A percentile compares a stretch with the other conserved stretches of the same genome.
These are phyloP conservation scores for Caenorhabditis sp. DNA, from an alignment of 2,888 invertebrate species.

Conservation along the genomic window DNA sequence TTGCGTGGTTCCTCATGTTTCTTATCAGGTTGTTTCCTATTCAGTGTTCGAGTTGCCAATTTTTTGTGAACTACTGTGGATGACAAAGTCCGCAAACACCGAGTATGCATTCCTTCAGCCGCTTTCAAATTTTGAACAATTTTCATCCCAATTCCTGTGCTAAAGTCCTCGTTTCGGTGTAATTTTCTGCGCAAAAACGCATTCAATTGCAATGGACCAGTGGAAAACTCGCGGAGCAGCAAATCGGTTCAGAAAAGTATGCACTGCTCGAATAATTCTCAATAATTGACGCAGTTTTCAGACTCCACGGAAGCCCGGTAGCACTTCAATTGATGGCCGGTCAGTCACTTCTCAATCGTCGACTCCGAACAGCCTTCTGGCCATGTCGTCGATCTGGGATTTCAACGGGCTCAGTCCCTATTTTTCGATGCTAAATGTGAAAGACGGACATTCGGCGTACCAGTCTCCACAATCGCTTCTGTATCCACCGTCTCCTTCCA, in stretches of 20 bases:
- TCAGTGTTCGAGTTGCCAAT: too few species aligned
- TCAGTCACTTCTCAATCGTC: neutral
- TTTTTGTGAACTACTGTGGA: constrained; percentile 16
- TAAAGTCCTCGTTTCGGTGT: neutral
- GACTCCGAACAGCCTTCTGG: neutral
- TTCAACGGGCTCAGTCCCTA: constrained; percentile 16
- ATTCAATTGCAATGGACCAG: constrained; percentile 29
- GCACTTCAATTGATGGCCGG: neutral
- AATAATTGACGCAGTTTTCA: neutral
- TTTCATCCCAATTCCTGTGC: constrained; percentile 25
- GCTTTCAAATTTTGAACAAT: constrained; percentile 1
- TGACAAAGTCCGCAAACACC: constrained; percentile 18
- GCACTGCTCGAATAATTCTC: neutral
- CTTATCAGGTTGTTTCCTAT: too few species aligned
- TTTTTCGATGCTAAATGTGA: constrained; percentile 39
- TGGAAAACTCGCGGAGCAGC: constrained; percentile 2
- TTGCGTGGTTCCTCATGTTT: neutral
- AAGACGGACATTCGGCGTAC: neutral
- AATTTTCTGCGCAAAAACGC: neutral
- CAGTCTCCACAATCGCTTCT: neutral
- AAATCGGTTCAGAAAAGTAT: constrained; percentile 26
- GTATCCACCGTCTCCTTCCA: constrained; percentile 7
- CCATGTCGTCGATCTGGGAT: constrained; percentile 13
- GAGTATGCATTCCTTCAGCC: neutral
- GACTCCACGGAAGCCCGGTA: constrained; percentile 27